Evolutionary conservation across 2,888 invertebrate genomes (phyloP), one percentile per base, ranked within the genome.

Genomic region (Cheiracanthium punctorium): DNA sequence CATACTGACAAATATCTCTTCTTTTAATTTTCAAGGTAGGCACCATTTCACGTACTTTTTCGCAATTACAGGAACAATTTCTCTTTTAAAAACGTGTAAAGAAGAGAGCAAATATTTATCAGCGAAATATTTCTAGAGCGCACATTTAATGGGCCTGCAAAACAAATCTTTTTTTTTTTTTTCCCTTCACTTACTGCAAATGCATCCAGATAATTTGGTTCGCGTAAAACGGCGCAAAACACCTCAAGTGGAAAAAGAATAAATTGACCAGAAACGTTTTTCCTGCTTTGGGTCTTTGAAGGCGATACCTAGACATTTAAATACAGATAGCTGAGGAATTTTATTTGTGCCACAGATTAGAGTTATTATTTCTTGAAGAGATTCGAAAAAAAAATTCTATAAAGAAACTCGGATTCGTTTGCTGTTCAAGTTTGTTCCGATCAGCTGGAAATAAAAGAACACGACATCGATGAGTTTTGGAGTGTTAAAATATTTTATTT

Each of bases 211-310:
- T 58, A 58, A 58, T 58, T 58, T 58, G 58, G 24, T 58, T 58
- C 58, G 58, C 58, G 58, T 58, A 58, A 58, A 58, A 58, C 43
- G 43, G 43, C 43, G 43, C 43, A 48, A 48, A 48, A 17, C 24
- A 58, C 14, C 24, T 58, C 24, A 58, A 58, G 58, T 58, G 58
- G 58, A 58, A 58, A 58, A 58, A 24, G 58, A 58, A 58, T 24
- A 58, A 58, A 58, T 58, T 58, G 58, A 58, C 58, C 58, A 58
- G 58, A 58, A 58, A 58, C 58, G 20, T 58, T 58, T 58, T 58
- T 58, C 58, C 58, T 58, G 58, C 58, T 58, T 58, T 24, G 58
- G 20, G 24, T 58, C 58, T 58, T 17, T 17, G 7, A 17, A 17
- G 10, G 43, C 5, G 43, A 1, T 48, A 48, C 14, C 43, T 2